Evolutionary conservation across 2,113 vertebrate genomes (phyloP).

Genomic region (Gallinago media): DNA sequence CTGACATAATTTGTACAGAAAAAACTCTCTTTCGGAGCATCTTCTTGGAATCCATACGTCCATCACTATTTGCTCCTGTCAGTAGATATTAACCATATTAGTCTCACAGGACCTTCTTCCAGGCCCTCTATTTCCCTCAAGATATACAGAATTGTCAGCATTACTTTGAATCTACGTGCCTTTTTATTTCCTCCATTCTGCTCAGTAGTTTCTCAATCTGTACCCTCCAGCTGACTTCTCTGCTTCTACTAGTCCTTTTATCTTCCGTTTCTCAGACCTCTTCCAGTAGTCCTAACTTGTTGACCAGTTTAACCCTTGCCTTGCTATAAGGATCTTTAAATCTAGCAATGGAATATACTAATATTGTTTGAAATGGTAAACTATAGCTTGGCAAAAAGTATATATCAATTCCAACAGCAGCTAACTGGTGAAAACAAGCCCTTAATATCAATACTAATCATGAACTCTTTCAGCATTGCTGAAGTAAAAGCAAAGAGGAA

Average conservation of each 20-base stretch:
- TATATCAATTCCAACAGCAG: background rate
- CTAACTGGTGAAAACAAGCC: background rate
- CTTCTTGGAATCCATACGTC: background rate
- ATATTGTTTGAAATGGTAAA: background rate
- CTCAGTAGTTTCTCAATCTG: background rate
- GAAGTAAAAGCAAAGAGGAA: background rate
- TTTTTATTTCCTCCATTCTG: background rate
- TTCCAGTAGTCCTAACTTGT: background rate
- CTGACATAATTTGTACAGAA: background rate
- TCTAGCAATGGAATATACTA: background rate
- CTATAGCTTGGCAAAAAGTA: background rate
- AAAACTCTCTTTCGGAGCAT: background rate
- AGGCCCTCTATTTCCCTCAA: background rate
- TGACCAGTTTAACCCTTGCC: background rate
- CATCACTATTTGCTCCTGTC: background rate
- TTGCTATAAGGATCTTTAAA: background rate
- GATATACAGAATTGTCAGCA: background rate
- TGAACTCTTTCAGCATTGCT: background rate
- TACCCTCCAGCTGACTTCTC: background rate
- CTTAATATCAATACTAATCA: background rate
- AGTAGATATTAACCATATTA: background rate
- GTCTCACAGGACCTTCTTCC: background rate
- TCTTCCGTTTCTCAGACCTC: background rate
- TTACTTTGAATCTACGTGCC: background rate
- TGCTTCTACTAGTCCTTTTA: background rate